These are phyloP conservation scores for Eulemur coronatus DNA, from an alignment of 2,797 vertebrate genomes.

Conservation along the genomic window DNA sequence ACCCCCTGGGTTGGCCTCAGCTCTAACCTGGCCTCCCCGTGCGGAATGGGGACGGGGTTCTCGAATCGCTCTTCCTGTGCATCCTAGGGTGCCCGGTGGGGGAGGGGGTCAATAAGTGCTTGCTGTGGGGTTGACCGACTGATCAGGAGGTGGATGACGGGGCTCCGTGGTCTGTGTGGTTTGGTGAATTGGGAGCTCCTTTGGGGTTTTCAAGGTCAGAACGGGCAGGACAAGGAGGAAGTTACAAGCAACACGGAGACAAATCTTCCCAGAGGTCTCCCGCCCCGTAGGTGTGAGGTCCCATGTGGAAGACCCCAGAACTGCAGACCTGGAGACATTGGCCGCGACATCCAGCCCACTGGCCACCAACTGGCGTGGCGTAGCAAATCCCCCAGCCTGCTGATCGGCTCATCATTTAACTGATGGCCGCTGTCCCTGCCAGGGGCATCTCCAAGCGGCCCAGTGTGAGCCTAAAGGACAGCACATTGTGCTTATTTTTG, in stretches of 20 bases:
- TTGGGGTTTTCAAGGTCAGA: neutral
- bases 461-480: neutral
- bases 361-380: accelerated
- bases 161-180: too few species aligned
- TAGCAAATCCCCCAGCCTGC: neutral
- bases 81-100: accelerated
- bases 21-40: neutral
- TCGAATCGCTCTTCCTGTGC: neutral
- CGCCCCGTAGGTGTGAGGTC: neutral
- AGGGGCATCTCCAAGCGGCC: neutral
- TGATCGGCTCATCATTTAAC: neutral
- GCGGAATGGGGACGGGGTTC: neutral
- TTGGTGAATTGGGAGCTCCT: neutral
- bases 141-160: neutral
- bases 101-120: neutral
- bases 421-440: neutral
- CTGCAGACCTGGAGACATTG: neutral
- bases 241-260: accelerated
- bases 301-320: accelerated
- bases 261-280: neutral
- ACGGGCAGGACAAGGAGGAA: neutral
- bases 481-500: neutral
- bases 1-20: accelerated
- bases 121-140: accelerated
- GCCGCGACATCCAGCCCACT: neutral